phyloP scores from a whole-genome alignment of 2,113 vertebrate species.

The Brachyhypopomus gauderio region DNA sequence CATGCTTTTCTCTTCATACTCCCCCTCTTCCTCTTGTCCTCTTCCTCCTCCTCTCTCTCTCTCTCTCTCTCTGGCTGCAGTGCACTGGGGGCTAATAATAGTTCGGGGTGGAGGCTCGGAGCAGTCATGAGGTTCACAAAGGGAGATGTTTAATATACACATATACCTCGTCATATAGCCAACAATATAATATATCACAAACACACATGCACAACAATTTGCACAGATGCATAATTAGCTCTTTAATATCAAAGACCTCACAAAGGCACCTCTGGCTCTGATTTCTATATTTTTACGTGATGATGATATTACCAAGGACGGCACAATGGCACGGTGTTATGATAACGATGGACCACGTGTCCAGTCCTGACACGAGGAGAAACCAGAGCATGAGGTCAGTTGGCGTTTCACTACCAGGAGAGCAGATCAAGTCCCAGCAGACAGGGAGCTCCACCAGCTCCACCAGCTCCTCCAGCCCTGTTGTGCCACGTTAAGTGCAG shows the following conservation, averaged over 20 bases:
- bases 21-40: conserved; percentile 1
- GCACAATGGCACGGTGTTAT: conserved; percentile 18
- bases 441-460: background rate
- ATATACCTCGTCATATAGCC: too few relatives aligned
- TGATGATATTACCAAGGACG: conserved; percentile 22
- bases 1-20: conserved; percentile 42
- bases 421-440: background rate
- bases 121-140: conserved; percentile 50
- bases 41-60: background rate
- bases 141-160: conserved; percentile 29
- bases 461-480: background rate
- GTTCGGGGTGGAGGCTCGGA: conserved; percentile 60
- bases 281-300: conserved; percentile 12
- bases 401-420: conserved; percentile 24
- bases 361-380: background rate
- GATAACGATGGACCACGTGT: conserved; percentile 26
- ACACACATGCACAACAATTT: background rate
- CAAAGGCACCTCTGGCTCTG: background rate
- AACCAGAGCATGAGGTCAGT: conserved; percentile 11
- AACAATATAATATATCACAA: too few relatives aligned
- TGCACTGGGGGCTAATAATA: conserved; percentile 69
- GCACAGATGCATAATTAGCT: background rate
- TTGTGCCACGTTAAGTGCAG: too few relatives aligned
- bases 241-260: background rate
- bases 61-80: conserved; percentile 55